Base-by-base conservation (phyloP, 2,797 vertebrate genomes). In the Erpetoichthys calabaricus region DNA sequence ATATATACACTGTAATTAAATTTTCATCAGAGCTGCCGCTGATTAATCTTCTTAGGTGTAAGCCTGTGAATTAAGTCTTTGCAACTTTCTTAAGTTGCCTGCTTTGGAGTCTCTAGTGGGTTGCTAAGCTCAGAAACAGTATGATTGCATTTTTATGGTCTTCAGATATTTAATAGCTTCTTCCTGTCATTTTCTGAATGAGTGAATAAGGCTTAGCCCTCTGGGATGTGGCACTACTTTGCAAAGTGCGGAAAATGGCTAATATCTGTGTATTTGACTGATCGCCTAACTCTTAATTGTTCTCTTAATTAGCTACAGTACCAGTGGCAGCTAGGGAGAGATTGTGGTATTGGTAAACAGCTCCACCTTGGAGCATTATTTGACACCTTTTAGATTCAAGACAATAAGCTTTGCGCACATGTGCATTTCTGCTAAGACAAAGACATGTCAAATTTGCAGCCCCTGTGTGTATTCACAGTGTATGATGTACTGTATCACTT, bases 301-400 rank as follows among this genome's bases (percentile, higher is more conserved):
- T 92, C 88, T 90, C 85, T 91, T 96, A 94, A 96, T 96, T 94
- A 91, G 89, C 88, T 91, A 81, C 80, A 85, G 88, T 80, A 82
- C 83, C 81, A 81, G 82, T 80, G 82, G 83, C 86, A 86, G 88
- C 91, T 88, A 79, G 80, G 89, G 86, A 90, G 86, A 86, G 79
- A 84, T 86, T 78, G 70, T 51, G 3, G 71, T 81, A 83, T 82
- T 75, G 81, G 80, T 79, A 82, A 84, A 81, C 79, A 80, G 70
- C 79, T 81, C 77, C 76, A 84, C 84, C 79, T 87, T 82, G 79
- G 84, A 86, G 85, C 70, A 72, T 82, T 78, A 65, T 65, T 68
- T 65, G 69, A 75, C 76, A 85, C 83, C 80, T 86, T 80, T 74
- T 88, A 83, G 85, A 86, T 75, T 75, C 64, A 63, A 69, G 81